A percentile compares a stretch with the other conserved stretches of the same genome.
Conservation (phyloP, 2,113 vertebrate species). For the Larimichthys polyactis region DNA sequence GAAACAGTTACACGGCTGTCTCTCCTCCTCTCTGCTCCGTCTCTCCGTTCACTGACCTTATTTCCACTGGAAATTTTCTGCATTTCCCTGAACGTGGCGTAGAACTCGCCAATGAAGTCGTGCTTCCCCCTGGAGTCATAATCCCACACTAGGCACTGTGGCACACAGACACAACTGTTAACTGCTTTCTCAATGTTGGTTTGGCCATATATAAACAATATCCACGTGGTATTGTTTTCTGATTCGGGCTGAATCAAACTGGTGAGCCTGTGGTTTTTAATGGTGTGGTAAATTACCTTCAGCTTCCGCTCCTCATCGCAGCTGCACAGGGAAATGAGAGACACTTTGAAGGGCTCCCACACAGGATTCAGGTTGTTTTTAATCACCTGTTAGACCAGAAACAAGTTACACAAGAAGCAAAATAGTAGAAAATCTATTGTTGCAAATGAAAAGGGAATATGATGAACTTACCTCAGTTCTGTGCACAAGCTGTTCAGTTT, state of each 20-base stretch:
- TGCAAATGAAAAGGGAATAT: background rate
- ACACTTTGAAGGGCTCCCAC: slow-evolving; percentile 97
- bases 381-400: slow-evolving; percentile 86
- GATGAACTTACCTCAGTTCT: slow-evolving; percentile 89
- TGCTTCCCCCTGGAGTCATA: slow-evolving; percentile 95
- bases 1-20: slow-evolving; percentile 32
- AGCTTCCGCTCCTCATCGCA: slow-evolving; percentile 93
- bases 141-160: slow-evolving; percentile 94
- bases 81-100: slow-evolving; percentile 94
- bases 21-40: slow-evolving; percentile 28
- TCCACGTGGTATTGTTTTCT: background rate
- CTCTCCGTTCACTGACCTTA: slow-evolving; percentile 87
- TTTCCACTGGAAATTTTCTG: slow-evolving; percentile 89
- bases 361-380: slow-evolving; percentile 96
- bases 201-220: background rate
- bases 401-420: slow-evolving; percentile 12
- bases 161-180: slow-evolving; percentile 43
- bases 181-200: background rate
- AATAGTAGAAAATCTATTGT: background rate
- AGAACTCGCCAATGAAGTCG: slow-evolving; percentile 97
- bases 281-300: slow-evolving; percentile 83
- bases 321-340: slow-evolving; percentile 93
- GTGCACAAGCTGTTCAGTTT: slow-evolving; percentile 91
- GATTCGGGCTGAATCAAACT: background rate
- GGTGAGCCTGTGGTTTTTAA: background rate